phyloP scores from a whole-genome alignment of 2,797 vertebrate species.

The Agapornis canus region DNA sequence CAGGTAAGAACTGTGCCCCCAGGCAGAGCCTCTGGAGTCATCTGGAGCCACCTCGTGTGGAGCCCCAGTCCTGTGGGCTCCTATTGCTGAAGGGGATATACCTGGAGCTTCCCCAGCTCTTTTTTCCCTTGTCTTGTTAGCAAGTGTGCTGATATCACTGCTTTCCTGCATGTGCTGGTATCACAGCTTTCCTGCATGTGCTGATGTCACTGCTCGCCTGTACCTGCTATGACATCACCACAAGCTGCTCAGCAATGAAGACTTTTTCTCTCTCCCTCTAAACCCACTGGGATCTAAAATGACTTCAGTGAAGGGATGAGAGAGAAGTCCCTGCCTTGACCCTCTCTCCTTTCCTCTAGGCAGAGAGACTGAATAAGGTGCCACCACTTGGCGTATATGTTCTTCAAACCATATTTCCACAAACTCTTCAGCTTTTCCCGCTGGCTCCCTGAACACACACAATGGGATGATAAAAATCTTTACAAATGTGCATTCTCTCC shows the following conservation, averaged over 20 bases:
- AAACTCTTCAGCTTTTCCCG: not conserved
- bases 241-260: not conserved
- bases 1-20: accelerated
- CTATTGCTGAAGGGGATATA: not conserved
- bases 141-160: not conserved
- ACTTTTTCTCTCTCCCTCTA: not conserved
- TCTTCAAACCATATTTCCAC: not conserved
- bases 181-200: not conserved
- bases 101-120: not conserved
- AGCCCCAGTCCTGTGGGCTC: not conserved
- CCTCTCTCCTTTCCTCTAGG: not conserved
- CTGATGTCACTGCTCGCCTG: not conserved
- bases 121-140: not conserved
- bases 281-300: not conserved
- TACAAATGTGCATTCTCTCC: not conserved
- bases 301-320: not conserved
- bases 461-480: not conserved
- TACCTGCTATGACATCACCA: not conserved
- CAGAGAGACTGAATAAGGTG: not conserved
- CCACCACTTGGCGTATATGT: not conserved
- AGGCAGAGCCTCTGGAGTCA: not conserved
- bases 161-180: not conserved
- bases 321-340: not conserved
- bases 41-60: not conserved
- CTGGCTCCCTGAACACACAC: not conserved